These are phyloP conservation scores for Pachyrhynchus sulphureomaculatus DNA, from an alignment of 1,140 invertebrate species.

Conservation along the genomic window DNA sequence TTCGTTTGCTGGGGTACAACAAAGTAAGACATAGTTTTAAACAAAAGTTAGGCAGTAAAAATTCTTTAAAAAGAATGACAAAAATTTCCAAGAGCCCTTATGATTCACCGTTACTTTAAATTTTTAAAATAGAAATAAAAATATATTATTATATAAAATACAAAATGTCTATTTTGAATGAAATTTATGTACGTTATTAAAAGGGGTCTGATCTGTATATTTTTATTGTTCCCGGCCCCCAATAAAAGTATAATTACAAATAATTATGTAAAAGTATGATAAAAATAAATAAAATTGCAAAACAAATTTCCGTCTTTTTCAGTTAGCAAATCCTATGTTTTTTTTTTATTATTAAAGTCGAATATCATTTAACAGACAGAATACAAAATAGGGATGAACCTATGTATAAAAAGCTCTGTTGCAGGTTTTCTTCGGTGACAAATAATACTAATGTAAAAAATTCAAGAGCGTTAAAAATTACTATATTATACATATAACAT, in stretches of 20 bases:
- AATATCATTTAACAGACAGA: too few species aligned
- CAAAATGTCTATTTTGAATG: constrained; percentile 46
- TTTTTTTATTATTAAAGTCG: background rate
- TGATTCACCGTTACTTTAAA: background rate
- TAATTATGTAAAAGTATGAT: background rate
- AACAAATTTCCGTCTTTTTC: background rate
- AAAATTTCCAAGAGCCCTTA: background rate
- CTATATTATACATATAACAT: too few species aligned
- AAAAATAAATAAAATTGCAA: constrained; percentile 1
- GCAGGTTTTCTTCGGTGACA: too few species aligned
- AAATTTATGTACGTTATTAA: constrained; percentile 45
- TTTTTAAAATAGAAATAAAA: constrained; percentile 9
- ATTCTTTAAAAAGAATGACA: too few species aligned
- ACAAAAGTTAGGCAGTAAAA: too few species aligned
- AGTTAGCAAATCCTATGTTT: background rate
- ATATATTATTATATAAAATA: constrained; percentile 4
- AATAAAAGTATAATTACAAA: background rate
- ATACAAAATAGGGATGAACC: background rate
- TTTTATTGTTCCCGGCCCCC: constrained; percentile 42
- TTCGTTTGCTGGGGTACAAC: too few species aligned
- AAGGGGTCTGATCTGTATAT: constrained; percentile 46
- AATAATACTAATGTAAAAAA: too few species aligned
- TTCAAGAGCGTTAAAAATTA: too few species aligned
- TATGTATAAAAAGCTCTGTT: background rate
- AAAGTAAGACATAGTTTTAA: too few species aligned